Evolutionary conservation across 2,888 invertebrate genomes (phyloP), one percentile per base, ranked within the genome.

Genomic region (Acheta domesticus): DNA sequence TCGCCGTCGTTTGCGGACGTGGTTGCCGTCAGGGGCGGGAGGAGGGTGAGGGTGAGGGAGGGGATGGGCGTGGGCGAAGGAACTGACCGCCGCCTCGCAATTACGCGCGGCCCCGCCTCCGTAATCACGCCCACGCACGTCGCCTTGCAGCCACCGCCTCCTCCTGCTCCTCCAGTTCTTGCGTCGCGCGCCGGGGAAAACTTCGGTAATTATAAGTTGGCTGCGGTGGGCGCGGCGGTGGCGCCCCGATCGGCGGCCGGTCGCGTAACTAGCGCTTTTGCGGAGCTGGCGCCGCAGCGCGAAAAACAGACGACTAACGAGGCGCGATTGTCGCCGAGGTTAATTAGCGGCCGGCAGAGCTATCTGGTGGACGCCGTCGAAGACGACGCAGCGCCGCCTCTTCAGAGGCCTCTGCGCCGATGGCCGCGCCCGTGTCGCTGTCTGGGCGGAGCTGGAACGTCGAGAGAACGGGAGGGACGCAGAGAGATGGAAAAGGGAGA

Each of bases 121-220:
- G 62, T 36, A 62, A 14, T 14, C 62, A n/a, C 62, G n/a, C 14
- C n/a, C 16, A 62, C 62, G 62, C 62, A 62, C 62, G 62, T 62
- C 62, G 62, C 62, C 36, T 36, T 19, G 62, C 62, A 2, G 62
- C 62, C 62, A 12, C 62, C 62, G 62, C 62, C 62, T 8, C 36
- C 36, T 36, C 36, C 36, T 36, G 36, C 36, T 36, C 36, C 36
- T 36, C 36, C 36, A 0, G 36, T 36, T 36, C 36, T 36, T 36
- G 36, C 36, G 36, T 36, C 62, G 62, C 62, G 62, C 62, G 62
- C 14, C 62, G 62, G 16, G n/a, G 62, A 62, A 62, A 62, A 62
- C 62, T 62, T 62, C 62, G 62, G 62, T 62, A 62, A 62, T 62
- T 62, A 62, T 62, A 62, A 62, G 62, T 62, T 62, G 62, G 62